A percentile compares a stretch with the other conserved stretches of the same genome.
phyloP scores from a whole-genome alignment of 2,797 vertebrate genomes.

The Brachyrhaphis roseni region DNA sequence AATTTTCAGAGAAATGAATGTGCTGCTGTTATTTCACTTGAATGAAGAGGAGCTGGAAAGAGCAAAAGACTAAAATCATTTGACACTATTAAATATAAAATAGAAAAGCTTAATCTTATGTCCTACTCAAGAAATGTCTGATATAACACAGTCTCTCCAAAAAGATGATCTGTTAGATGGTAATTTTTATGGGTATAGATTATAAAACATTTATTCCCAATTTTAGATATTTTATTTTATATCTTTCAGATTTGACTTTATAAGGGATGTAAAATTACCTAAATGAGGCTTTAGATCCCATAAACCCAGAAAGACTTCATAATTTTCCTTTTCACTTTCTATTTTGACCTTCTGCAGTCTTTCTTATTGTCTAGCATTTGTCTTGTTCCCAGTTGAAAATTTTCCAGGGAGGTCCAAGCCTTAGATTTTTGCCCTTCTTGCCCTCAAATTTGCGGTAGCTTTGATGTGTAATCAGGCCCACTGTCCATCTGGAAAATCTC shows the following conservation, averaged over 20 bases:
- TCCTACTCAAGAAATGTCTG: constrained; percentile 29
- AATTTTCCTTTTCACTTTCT: neutral
- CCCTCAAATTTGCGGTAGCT: constrained; percentile 37
- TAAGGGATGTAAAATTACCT: constrained; percentile 14
- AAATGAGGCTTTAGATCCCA: neutral
- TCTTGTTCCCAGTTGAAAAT: constrained; percentile 31
- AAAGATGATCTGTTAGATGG: constrained; percentile 23
- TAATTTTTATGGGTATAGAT: constrained; percentile 15
- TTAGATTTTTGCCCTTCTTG: constrained; percentile 46
- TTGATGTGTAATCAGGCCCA: constrained; percentile 47
- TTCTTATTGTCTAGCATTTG: constrained; percentile 7
- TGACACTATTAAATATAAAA: constrained; percentile 6
- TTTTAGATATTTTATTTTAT: neutral
- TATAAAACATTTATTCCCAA: neutral
- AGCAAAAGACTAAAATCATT: constrained; percentile 29
- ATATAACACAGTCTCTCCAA: constrained; percentile 19
- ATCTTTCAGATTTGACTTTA: neutral
- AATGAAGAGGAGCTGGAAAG: constrained; percentile 11
- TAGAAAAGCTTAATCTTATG: neutral
- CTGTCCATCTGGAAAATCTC: constrained; percentile 60
- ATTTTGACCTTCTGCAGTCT: neutral
- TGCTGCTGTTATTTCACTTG: constrained; percentile 21
- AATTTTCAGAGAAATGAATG: constrained; percentile 29
- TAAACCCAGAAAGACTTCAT: constrained; percentile 1
- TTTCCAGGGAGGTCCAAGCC: constrained; percentile 28